phyloP scores from a whole-genome alignment of 1,140 invertebrate genomes.

The Ditylenchus dipsaci region DNA sequence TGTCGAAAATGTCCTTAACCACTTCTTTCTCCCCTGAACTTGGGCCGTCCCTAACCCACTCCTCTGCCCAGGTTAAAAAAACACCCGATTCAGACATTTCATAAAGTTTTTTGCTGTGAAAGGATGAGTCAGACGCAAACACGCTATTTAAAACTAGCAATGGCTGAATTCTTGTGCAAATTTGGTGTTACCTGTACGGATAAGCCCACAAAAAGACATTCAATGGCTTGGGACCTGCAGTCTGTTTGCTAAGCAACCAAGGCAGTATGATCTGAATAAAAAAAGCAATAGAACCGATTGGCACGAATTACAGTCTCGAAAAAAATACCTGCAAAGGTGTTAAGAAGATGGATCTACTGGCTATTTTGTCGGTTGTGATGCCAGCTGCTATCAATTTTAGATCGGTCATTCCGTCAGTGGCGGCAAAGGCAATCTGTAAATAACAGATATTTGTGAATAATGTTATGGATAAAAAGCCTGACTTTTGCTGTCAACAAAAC shows the following conservation, averaged over 20 bases:
- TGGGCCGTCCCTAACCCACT: too few relatives aligned
- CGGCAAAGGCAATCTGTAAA: constrained; percentile 76
- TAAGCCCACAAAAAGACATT: constrained; percentile 78
- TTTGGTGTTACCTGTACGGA: constrained; percentile 67
- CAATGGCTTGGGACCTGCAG: constrained; percentile 67
- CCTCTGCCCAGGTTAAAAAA: too few relatives aligned
- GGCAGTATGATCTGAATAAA: constrained; percentile 77
- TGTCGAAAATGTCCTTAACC: too few relatives aligned
- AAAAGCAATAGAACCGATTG: not conserved
- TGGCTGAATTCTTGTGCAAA: too few relatives aligned
- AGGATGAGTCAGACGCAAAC: too few relatives aligned
- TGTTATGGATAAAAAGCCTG: not conserved
- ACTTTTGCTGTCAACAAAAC: constrained; percentile 83
- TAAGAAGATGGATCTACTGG: constrained; percentile 67
- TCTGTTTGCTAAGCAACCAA: constrained; percentile 79
- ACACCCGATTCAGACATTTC: too few relatives aligned
- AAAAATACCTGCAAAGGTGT: constrained; percentile 65
- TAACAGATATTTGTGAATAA: not conserved
- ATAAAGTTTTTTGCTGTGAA: not conserved
- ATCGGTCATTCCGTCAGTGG: constrained; percentile 86
- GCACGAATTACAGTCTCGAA: not conserved
- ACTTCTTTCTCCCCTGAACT: too few relatives aligned
- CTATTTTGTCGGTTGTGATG: constrained; percentile 88
- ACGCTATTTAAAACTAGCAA: too few relatives aligned
- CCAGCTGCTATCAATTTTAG: constrained; percentile 72